Evolutionary conservation across 1,140 invertebrate species (phyloP).

Genomic region (Zaprionus ghesquierei): DNA sequence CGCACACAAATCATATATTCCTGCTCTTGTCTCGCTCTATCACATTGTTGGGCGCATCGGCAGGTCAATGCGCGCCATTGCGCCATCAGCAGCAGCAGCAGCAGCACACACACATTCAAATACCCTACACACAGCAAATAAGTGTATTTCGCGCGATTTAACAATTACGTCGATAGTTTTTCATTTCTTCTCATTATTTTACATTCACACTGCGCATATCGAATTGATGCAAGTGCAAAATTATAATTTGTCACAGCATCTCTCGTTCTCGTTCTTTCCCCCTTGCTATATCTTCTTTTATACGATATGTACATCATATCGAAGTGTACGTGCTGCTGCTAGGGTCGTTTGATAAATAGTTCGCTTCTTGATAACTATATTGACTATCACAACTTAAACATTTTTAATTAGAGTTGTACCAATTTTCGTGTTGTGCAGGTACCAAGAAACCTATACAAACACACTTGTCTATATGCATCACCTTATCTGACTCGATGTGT

Average conservation of each 20-base stretch:
- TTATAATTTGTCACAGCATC: not conserved
- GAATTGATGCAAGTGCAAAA: not conserved
- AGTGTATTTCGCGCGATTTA: not conserved
- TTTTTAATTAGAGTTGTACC: conserved; percentile 80
- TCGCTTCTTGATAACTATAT: conserved; percentile 68
- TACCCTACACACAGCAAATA: not conserved
- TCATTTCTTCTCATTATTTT: too few species aligned
- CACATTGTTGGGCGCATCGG: not conserved
- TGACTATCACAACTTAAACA: conserved; percentile 73
- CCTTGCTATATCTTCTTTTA: not conserved
- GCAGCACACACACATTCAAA: not conserved
- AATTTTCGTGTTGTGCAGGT: conserved; percentile 52
- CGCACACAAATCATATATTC: not conserved
- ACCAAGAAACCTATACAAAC: not conserved
- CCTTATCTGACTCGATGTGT: conserved; percentile 68
- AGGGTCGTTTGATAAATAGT: not conserved
- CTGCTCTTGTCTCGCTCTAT: not conserved
- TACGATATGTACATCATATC: conserved; percentile 54
- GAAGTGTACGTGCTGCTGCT: conserved; percentile 67
- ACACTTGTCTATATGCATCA: conserved; percentile 2
- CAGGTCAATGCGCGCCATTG: not conserved
- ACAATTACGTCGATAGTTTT: not conserved
- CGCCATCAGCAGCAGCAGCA: not conserved
- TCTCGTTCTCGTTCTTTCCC: not conserved
- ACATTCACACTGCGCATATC: not conserved